These are phyloP conservation scores for Lepidocyrtoides sp. DNA, from an alignment of 2,888 invertebrate species.

Conservation along the genomic window DNA sequence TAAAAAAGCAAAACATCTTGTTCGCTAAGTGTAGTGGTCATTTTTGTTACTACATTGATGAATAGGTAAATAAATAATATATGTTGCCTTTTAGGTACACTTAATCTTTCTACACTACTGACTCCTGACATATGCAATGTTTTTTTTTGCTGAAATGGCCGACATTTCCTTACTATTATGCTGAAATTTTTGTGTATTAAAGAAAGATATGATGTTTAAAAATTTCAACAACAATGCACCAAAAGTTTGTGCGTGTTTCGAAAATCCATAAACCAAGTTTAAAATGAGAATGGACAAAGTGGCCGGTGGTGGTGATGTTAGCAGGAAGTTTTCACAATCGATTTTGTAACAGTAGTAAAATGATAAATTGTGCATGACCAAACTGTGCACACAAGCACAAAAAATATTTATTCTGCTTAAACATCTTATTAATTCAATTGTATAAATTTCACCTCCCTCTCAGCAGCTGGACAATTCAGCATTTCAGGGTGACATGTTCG, in stretches of 20 bases:
- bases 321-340: constrained; percentile 58
- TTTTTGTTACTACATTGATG: neutral
- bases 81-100: constrained; percentile 2
- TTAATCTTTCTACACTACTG: neutral
- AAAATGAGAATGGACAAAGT: neutral
- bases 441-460: too few relatives aligned
- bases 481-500: too few relatives aligned
- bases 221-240: neutral
- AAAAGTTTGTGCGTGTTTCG: neutral
- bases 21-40: neutral
- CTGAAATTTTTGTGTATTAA: constrained; percentile 58
- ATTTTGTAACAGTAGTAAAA: neutral
- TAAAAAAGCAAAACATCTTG: constrained; percentile 2
- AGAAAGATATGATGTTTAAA: neutral
- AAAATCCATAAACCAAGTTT: constrained; percentile 46
- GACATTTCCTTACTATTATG: constrained; percentile 70
- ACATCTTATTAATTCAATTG: too few relatives aligned
- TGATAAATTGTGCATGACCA: neutral
- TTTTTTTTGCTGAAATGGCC: constrained; percentile 65
- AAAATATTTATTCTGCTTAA: too few relatives aligned
- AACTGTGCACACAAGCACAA: neutral
- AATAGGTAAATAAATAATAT: neutral
- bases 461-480: too few relatives aligned
- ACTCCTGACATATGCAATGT: neutral
- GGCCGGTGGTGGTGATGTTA: constrained; percentile 3